phyloP scores from a whole-genome alignment of 2,888 invertebrate genomes.

The Zaprionus bogoriensis region DNA sequence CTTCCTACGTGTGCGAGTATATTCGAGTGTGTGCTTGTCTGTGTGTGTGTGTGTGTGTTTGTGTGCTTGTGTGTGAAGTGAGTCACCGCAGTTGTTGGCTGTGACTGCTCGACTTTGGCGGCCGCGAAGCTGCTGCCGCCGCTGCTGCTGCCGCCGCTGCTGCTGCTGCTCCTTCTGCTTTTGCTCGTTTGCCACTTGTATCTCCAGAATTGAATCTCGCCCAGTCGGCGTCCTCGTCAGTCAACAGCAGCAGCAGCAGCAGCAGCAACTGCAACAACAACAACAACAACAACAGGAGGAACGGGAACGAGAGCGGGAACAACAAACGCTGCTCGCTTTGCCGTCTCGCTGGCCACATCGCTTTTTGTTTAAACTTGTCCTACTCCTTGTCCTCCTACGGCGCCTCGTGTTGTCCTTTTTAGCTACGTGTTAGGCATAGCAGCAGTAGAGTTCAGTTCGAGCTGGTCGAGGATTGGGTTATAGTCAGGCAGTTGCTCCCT shows the following conservation, averaged over 20 bases:
- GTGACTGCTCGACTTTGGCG: constrained; percentile 59
- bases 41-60: constrained; percentile 10
- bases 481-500: background rate
- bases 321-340: constrained; percentile 35
- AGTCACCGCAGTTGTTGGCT: constrained; percentile 59
- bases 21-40: constrained; percentile 8
- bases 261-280: constrained; percentile 19
- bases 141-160: constrained; percentile 25
- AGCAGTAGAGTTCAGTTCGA: constrained; percentile 20
- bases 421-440: constrained; percentile 70
- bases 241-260: constrained; percentile 29
- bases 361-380: constrained; percentile 68
- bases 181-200: constrained; percentile 68
- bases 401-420: constrained; percentile 24
- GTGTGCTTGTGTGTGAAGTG: constrained; percentile 45
- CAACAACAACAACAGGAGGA: constrained; percentile 14
- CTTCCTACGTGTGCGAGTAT: constrained; percentile 11
- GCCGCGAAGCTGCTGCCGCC: constrained; percentile 32
- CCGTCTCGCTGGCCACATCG: constrained; percentile 61
- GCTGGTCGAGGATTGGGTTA: constrained; percentile 32
- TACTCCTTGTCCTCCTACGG: constrained; percentile 4
- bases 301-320: constrained; percentile 9
- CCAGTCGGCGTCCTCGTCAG: constrained; percentile 66
- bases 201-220: constrained; percentile 76
- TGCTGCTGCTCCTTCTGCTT: constrained; percentile 8